Base-by-base conservation (phyloP, 2,113 vertebrate species). In the Arvicanthis niloticus region DNA sequence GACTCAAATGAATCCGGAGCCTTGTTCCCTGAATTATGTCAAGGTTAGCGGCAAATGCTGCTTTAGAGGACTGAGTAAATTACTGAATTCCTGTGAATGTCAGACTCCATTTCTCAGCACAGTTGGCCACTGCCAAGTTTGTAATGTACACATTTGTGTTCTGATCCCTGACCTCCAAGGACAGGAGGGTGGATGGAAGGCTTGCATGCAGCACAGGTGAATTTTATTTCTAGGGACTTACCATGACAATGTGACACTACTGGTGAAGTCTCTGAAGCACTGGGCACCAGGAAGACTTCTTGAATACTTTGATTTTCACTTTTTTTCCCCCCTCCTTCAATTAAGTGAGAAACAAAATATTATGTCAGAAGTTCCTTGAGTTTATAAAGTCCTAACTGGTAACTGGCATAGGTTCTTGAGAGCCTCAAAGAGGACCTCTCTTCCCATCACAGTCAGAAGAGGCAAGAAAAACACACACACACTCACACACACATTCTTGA, bases 101-200 rank as follows among this genome's bases (percentile, higher is more conserved):
- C 94, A 94, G 80, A 68, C 86, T 91, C 82, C n/a, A 88, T 92
- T 97, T 95, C 87, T 94, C 60, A 91, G 73, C 78, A 93, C 91
- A 95, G 62, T 53, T 1, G 10, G n/a, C 91, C 89, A 42, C 82
- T 94, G 93, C 93, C 95, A 97, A 96, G 94, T 94, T 94, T 92
- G 51, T 96, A 96, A 82, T 78, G 85, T 94, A 96, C 93, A 94
- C 88, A 88, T 62, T 62, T 68, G 42, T 95, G 81, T 93, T 92
- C 68, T 96, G 72, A 94, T 93, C 80, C 95, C 67, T 82, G 86
- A 65, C 70, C 95, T 92, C 89, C 48, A 88, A 92, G 48, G 72
- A 89, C 82, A 56, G n/a, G 65, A 77, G 75, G 60, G 70, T 73
- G 2, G 17, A n/a, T 75, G 70, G 78, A 86, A 84, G 86, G 37